Conservation (phyloP, 2,797 vertebrate species). For the Anabas testudineus region DNA sequence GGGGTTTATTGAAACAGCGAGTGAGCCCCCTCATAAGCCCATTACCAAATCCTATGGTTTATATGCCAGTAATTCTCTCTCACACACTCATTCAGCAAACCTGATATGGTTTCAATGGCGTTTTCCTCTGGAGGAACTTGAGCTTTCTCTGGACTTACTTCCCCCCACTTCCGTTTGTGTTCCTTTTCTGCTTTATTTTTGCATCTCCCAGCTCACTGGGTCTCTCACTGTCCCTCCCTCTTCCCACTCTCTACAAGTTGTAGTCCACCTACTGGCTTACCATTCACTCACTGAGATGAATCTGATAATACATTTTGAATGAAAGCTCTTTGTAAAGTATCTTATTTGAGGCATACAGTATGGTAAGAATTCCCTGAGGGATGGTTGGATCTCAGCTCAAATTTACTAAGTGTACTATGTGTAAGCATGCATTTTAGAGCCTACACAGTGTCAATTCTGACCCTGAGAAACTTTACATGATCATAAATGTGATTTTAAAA, state of each 20-base stretch:
- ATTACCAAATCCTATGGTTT: slow-evolving; percentile 76
- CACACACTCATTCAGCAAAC: slow-evolving; percentile 60
- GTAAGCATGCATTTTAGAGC: background rate
- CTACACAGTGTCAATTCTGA: slow-evolving; percentile 9
- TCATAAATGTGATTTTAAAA: slow-evolving; percentile 20
- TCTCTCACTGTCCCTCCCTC: slow-evolving; percentile 60
- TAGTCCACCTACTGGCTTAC: slow-evolving; percentile 76
- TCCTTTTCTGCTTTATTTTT: slow-evolving; percentile 74
- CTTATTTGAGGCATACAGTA: background rate
- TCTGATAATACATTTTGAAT: slow-evolving; percentile 55
- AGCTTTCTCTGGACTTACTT: slow-evolving; percentile 66
- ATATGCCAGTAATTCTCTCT: slow-evolving; percentile 65
- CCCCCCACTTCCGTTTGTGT: slow-evolving; percentile 74
- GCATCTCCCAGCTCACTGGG: slow-evolving; percentile 56
- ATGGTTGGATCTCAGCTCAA: background rate
- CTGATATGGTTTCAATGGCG: slow-evolving; percentile 73
- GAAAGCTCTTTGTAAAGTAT: slow-evolving; percentile 36
- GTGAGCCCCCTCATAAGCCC: slow-evolving; percentile 77
- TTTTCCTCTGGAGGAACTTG: slow-evolving; percentile 66
- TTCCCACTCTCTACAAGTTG: slow-evolving; percentile 54
- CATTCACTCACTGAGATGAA: slow-evolving; percentile 53
- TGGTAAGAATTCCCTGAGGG: background rate
- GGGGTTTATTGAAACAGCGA: slow-evolving; percentile 83
- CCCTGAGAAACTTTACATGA: background rate
- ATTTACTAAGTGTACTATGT: slow-evolving; percentile 2